Base-by-base conservation (phyloP, 2,888 invertebrate species). In the Hartigia nigra region DNA sequence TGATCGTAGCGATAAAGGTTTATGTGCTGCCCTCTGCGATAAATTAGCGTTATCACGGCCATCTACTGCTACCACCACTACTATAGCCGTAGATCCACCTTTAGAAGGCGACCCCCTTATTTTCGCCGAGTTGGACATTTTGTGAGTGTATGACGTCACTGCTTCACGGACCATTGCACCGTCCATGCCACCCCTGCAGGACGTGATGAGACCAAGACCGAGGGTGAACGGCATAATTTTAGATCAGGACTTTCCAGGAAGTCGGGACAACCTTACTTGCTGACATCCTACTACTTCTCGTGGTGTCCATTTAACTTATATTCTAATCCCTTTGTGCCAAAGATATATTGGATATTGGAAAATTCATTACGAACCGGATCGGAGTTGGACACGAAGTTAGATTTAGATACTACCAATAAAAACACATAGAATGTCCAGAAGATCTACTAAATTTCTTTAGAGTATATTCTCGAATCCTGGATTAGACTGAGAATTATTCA, bases 131-230 rank as follows among this genome's bases (percentile, higher is more conserved):
- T 77, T 75, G 74, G 39, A 74, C 70, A 77, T 82, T 78, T 76
- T 39, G 70, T 70, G 72, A 74, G 76, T 70, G 39, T 34, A 78
- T 82, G 82, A 81, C 82, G 82, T 82, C 82, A 82, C 79, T 70
- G 39, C 74, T 79, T 82, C 69, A 82, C 82, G 76, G 78, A 31
- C 81, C 81, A 79, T 82, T 81, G 81, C 72, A 72, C 32, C 72
- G 72, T 12, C 32, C 72, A 23, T 14, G 32, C 72, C 72, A 72
- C 31, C 72, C 72, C 72, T 34, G 72, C 72, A 55, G 72, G 31
- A 72, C 72, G 72, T 31, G 72, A 72, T 12, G 72, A 31, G 72
- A 34, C 12, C 72, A 14, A 12, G 12, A 31, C 31, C 72, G 72
- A 31, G 72, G 72, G 31, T 31, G 12, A 34, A 31, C 12, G 72